These are phyloP conservation scores for Megaceryle maxima DNA, from an alignment of 2,113 vertebrate genomes.

Conservation along the genomic window DNA sequence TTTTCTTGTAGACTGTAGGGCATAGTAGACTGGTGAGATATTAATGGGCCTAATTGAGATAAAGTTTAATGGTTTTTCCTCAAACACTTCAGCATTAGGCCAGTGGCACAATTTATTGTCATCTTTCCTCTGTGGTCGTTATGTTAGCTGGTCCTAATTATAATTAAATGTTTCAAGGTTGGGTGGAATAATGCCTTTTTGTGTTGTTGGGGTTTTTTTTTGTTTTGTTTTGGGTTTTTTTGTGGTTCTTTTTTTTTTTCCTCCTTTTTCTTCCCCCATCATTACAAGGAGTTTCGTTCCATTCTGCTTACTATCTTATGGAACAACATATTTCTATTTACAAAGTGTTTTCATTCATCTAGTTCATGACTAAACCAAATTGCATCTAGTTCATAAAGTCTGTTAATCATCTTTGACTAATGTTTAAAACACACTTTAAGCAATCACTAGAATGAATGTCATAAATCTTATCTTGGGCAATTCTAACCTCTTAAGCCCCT, in stretches of 20 bases:
- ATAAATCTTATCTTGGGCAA: not conserved
- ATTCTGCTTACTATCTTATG: not conserved
- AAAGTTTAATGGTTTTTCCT: slow-evolving; percentile 52
- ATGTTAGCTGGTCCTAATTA: slow-evolving; percentile 41
- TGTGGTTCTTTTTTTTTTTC: not conserved
- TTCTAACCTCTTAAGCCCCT: not conserved
- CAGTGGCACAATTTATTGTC: slow-evolving; percentile 15
- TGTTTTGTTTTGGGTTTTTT: not conserved
- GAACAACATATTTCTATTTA: not conserved
- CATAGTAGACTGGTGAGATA: slow-evolving; percentile 2
- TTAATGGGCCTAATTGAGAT: slow-evolving; percentile 55
- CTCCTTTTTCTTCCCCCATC: not conserved
- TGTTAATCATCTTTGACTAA: not conserved
- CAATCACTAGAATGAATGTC: not conserved
- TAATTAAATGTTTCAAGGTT: slow-evolving; percentile 42
- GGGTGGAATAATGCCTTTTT: not conserved
- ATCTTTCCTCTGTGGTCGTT: not conserved
- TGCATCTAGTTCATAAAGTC: not conserved
- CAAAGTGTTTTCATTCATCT: not conserved
- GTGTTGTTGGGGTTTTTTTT: not conserved
- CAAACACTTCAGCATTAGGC: slow-evolving; percentile 29
- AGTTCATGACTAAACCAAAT: not conserved
- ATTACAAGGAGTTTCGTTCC: not conserved
- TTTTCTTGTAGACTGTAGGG: slow-evolving; percentile 11
- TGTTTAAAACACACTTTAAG: not conserved